These are phyloP conservation scores for Coracias cyanogaster DNA, from an alignment of 2,797 vertebrate genomes.

Conservation along the genomic window DNA sequence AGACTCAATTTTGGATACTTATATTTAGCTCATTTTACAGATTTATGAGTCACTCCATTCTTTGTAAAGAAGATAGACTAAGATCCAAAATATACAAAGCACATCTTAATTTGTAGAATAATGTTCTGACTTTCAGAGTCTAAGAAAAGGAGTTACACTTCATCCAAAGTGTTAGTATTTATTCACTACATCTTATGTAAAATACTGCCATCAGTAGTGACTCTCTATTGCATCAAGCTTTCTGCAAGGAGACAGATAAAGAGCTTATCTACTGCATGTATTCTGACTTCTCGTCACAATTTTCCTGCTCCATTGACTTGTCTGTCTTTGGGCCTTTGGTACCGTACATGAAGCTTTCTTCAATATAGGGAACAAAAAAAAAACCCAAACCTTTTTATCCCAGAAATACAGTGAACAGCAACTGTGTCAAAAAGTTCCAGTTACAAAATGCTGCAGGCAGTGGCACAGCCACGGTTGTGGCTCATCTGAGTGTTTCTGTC, in stretches of 20 bases:
- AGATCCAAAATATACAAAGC: not conserved
- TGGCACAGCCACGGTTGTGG: not conserved
- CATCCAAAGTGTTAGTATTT: not conserved
- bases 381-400: not conserved
- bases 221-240: not conserved
- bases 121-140: not conserved
- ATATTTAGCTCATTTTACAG: not conserved
- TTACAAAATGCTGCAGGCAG: not conserved
- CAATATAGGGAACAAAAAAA: not conserved
- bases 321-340: not conserved
- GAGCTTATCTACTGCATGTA: not conserved
- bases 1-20: not conserved
- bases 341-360: not conserved
- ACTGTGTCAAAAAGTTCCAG: not conserved
- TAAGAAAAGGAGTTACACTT: not conserved
- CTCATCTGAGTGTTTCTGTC: not conserved
- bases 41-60: not conserved
- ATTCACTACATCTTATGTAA: not conserved
- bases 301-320: not conserved
- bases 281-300: not conserved
- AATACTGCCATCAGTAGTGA: not conserved
- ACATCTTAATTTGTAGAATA: not conserved
- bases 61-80: not conserved
- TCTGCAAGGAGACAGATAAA: not conserved
- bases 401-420: not conserved